Base-by-base conservation (phyloP, 2,113 vertebrate genomes). In the Deroptyus accipitrinus region DNA sequence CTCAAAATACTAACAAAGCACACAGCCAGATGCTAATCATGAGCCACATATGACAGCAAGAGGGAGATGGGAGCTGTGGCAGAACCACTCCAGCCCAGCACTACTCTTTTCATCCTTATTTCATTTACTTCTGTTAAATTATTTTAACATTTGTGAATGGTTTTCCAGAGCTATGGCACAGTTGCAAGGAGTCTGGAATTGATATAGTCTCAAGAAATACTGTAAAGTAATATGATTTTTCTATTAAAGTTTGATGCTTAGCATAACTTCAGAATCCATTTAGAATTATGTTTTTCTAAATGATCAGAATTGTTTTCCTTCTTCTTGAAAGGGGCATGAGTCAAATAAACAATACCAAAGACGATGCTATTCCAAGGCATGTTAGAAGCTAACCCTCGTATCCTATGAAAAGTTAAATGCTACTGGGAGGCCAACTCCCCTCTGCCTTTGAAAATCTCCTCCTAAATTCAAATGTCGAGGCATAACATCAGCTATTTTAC, bases 1-100 rank as follows among this genome's bases (percentile, higher is more conserved):
- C 85, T 96, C 84, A 92, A 96, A 97, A 96, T 87, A 19, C 88
- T 69, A 94, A 85, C 88, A 93, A 85, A 90, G 59, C 9, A 1
- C 82, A n/a, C 22, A 93, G 79, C 67, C 83, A 92, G 85, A 72
- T 22, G 25, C 20, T 91, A 84, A 91, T 83, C 5, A 2, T 11
- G 64, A 86, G 44, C 28, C 70, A 72, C 35, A 23, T 4, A 10
- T 0, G 3, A 75, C 35, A 68, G 72, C 35, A 57, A 42, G 61
- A 20, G 10, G 31, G 61, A 86, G 48, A 42, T 10, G 48, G 35
- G 46, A 76, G 24, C 57, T 49, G 48, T 39, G 46, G 33, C 42
- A 77, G 23, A 23, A 2, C 5, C 2, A 9, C 17, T 42, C 11
- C 48, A 49, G 28, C 41, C 44, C 30, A 75, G 31, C 14, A 62